phyloP scores from a whole-genome alignment of 2,113 vertebrate genomes.

The Hippocampus comes region DNA sequence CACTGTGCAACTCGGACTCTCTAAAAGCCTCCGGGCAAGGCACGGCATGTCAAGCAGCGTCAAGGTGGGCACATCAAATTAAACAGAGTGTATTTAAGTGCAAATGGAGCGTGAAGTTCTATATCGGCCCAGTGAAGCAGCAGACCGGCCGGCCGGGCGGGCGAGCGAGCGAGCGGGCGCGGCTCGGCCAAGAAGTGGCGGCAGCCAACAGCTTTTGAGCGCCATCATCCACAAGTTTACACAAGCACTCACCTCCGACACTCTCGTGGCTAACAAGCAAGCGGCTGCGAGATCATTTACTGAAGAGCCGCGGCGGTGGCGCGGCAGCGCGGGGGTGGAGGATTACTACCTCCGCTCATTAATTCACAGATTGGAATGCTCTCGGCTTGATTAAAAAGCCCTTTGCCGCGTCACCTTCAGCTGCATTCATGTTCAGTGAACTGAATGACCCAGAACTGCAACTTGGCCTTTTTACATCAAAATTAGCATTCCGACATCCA shows the following conservation, averaged over 20 bases:
- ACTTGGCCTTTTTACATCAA: not conserved
- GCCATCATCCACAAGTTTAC: not conserved
- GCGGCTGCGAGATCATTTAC: not conserved
- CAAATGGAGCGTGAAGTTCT: constrained; percentile 7
- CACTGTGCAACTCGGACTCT: not conserved
- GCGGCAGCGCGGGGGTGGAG: not conserved
- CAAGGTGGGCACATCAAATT: constrained; percentile 6
- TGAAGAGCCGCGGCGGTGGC: not conserved
- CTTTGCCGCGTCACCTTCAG: not conserved
- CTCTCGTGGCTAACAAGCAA: not conserved
- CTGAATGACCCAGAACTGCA: not conserved
- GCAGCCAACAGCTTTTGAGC: not conserved
- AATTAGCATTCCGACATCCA: not conserved
- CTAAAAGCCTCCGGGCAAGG: constrained; percentile 4
- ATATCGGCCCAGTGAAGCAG: not conserved
- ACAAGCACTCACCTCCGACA: constrained; percentile 2
- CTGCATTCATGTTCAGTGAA: not conserved
- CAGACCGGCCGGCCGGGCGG: not conserved
- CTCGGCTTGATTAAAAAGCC: constrained; percentile 2
- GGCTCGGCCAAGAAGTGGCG: not conserved
- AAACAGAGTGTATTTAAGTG: constrained; percentile 3
- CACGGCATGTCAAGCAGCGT: not conserved
- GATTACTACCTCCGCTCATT: not conserved
- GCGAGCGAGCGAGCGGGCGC: not conserved
- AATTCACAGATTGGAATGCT: not conserved